Evolutionary conservation across 2,888 invertebrate genomes (phyloP).

Genomic region (Mesorhabditis belari): DNA sequence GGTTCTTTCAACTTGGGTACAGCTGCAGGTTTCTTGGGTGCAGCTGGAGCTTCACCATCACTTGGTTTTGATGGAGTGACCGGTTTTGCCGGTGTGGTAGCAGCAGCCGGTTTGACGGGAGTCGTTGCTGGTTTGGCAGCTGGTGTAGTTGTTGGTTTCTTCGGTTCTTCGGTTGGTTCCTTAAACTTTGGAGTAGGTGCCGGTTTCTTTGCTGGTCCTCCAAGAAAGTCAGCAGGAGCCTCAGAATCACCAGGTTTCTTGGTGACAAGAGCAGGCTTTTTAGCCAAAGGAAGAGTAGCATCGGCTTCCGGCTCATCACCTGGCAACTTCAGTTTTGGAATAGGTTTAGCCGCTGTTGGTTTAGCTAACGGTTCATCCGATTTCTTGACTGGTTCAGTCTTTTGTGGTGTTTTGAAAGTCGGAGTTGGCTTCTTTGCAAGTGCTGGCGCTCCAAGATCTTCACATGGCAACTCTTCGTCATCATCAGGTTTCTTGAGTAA

Average conservation of each 20-base stretch:
- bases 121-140: slow-evolving; percentile 9
- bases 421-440: slow-evolving; percentile 9
- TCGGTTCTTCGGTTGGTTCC: slow-evolving; percentile 3
- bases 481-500: slow-evolving; percentile 5
- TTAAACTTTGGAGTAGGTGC: slow-evolving; percentile 6
- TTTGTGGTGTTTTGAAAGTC: neutral
- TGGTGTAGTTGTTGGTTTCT: no score
- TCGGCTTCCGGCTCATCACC: slow-evolving; percentile 10
- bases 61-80: slow-evolving; percentile 2
- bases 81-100: neutral
- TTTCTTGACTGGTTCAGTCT: neutral
- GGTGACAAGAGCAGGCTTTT: neutral
- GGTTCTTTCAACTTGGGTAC: neutral
- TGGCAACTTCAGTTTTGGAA: neutral
- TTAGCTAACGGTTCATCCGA: slow-evolving; percentile 7
- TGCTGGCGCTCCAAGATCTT: slow-evolving; percentile 14
- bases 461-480: neutral
- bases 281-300: slow-evolving; percentile 7
- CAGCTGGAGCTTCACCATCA: slow-evolving; percentile 9
- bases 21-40: slow-evolving; percentile 4
- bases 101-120: slow-evolving; percentile 1
- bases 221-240: slow-evolving; percentile 18
- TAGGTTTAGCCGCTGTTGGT: slow-evolving; percentile 3
- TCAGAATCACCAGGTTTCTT: slow-evolving; percentile 16
- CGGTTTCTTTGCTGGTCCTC: slow-evolving; percentile 13